These are phyloP conservation scores for Etheostoma spectabile DNA, from an alignment of 2,113 vertebrate species.

Conservation along the genomic window DNA sequence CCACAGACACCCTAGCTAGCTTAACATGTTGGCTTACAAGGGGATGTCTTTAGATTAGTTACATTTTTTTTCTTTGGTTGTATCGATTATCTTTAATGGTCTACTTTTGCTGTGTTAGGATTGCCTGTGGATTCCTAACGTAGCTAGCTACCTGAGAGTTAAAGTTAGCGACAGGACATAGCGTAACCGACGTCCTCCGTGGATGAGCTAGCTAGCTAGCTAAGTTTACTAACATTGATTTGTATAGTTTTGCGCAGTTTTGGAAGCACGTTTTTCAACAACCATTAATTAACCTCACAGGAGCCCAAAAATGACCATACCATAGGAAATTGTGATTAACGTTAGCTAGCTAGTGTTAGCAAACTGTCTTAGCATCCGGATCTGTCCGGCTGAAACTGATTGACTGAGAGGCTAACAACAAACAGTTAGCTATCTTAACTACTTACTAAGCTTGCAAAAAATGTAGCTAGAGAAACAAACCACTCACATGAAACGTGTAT, in stretches of 20 bases:
- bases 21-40: not conserved
- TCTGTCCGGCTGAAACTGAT: conserved; percentile 27
- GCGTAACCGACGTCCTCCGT: not conserved
- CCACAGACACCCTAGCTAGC: not conserved
- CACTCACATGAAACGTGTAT: not conserved
- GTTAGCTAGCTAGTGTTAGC: not conserved
- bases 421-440: conserved; percentile 2
- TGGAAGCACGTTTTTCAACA: not conserved
- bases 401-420: conserved; percentile 23
- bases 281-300: rapidly evolving
- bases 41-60: not conserved
- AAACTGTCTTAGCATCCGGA: not conserved
- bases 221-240: not conserved
- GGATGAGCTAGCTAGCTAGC: not conserved
- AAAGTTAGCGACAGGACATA: conserved; percentile 29
- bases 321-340: not conserved
- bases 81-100: not conserved
- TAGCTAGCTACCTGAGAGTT: no score
- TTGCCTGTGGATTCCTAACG: conserved; percentile 6
- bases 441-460: not conserved
- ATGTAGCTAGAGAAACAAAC: not conserved
- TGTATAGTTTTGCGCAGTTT: not conserved
- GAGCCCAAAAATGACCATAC: not conserved
- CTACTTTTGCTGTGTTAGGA: not conserved
- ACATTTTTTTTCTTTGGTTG: not conserved